Base-by-base conservation (phyloP, 2,888 invertebrate genomes). In the Synergus umbraculus region DNA sequence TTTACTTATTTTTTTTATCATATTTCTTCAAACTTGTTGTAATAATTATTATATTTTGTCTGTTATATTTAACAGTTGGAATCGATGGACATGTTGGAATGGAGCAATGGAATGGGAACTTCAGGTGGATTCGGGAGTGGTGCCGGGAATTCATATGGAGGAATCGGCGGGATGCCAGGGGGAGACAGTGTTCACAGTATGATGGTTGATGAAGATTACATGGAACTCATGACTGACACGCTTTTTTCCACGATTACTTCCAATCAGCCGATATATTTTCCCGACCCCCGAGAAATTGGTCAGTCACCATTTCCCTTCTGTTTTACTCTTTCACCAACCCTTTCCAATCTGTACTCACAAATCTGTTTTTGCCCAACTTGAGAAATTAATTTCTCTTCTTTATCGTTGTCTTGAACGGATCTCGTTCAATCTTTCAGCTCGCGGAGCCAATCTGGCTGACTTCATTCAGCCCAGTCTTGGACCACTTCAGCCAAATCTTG, bases 381-480 rank as follows among this genome's bases (percentile, higher is more conserved):
- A 67, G 41, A 44, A 67, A 44, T 67, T 10, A 29, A 37, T 41
- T 73, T 54, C 63, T 63, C 13, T 12, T 29, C 13, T 29, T 63
- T 22, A 22, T 29, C 22, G 29, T 13, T 10, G 5, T 63, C 63
- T 29, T 63, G 63, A 63, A 63, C 63, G 63, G 29, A 22, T 63
- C 63, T 54, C 37, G 60, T 60, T 13, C 60, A 63, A 54, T 73
- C 81, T 93, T 93, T 60, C 92, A 97, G 97, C 97, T 76, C 95
- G 96, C 92, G 96, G 96, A 86, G 97, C 97, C 78, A 96, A 96
- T 89, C 94, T 97, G 90, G 98, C 98, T 76, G 98, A 99, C 93
- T 98, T 99, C 91, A 98, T 99, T 92, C 99, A 99, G 93, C 99
- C 99, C 77, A 98, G 98, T 91, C 95, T 99, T 89, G 97, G 98